Conservation (phyloP, 1,140 invertebrate species). For the Colletes gigas region DNA sequence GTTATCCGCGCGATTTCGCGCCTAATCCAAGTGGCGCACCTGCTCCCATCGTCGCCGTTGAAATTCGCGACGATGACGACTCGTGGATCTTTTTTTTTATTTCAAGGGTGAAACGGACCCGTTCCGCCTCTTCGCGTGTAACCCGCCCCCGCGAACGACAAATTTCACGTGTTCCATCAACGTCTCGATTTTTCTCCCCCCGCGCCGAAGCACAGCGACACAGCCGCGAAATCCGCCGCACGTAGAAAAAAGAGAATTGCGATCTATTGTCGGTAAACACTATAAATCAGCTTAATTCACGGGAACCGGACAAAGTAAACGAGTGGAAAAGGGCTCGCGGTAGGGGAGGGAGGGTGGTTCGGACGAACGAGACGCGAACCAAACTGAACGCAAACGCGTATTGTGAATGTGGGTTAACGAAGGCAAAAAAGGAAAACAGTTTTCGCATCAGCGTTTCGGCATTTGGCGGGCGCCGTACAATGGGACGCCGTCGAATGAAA, state of each 20-base stretch:
- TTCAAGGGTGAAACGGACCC: neutral
- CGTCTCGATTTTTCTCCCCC: neutral
- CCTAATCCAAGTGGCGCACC: conserved; percentile 51
- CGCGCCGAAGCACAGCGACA: neutral
- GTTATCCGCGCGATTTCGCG: conserved; percentile 48
- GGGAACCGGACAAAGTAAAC: conserved; percentile 57
- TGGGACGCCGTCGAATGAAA: conserved; percentile 65
- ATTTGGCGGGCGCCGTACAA: conserved; percentile 61
- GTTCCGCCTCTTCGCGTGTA: too few relatives aligned
- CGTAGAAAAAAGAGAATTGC: conserved; percentile 35
- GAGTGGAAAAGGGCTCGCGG: neutral
- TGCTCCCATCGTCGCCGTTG: conserved; percentile 23
- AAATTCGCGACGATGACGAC: conserved; percentile 17
- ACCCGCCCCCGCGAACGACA: neutral
- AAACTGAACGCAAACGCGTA: neutral
- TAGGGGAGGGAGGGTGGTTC: neutral
- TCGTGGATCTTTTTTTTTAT: conserved; percentile 6
- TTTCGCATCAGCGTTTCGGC: conserved; percentile 69
- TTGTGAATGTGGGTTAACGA: conserved; percentile 77
- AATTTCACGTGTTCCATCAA: neutral
- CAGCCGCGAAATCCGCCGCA: neutral
- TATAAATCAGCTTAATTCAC: conserved; percentile 71
- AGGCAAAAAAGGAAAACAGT: conserved; percentile 70
- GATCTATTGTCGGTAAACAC: conserved; percentile 61
- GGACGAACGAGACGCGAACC: conserved; percentile 9